Evolutionary conservation across 2,888 invertebrate species (phyloP).

Genomic region (Trichacis sp.): DNA sequence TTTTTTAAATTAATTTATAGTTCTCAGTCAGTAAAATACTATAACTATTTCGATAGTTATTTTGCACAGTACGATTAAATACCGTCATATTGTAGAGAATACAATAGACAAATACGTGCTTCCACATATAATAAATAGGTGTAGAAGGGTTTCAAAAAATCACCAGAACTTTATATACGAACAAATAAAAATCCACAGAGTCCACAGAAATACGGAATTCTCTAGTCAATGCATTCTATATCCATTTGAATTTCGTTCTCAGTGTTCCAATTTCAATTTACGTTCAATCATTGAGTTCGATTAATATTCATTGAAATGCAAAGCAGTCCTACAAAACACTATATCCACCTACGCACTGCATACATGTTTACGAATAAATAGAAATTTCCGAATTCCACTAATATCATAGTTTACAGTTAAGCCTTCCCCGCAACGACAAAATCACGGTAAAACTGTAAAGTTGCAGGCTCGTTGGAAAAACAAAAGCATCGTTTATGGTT

Average conservation of each 20-base stretch:
- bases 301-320: slow-evolving; percentile 63
- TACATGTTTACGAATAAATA: slow-evolving; percentile 10
- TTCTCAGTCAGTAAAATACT: no score
- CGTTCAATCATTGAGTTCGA: slow-evolving; percentile 60
- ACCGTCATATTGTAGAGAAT: no score
- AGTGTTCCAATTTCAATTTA: slow-evolving; percentile 58
- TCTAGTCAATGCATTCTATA: neutral
- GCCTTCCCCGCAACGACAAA: neutral
- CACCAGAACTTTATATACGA: no score
- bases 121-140: no score
- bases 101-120: no score
- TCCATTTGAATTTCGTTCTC: neutral
- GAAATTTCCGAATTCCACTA: slow-evolving; percentile 2
- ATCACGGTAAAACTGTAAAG: neutral
- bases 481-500: no score
- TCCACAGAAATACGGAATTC: neutral
- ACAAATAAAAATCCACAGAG: no score
- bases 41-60: no score
- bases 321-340: slow-evolving; percentile 50
- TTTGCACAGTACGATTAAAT: no score
- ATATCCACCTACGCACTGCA: slow-evolving; percentile 37
- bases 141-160: no score
- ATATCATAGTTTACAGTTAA: neutral
- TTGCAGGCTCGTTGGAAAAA: neutral
- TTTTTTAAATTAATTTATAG: no score